These are phyloP conservation scores for Nephrocerus scutellatus DNA, from an alignment of 2,888 invertebrate species.

Conservation along the genomic window DNA sequence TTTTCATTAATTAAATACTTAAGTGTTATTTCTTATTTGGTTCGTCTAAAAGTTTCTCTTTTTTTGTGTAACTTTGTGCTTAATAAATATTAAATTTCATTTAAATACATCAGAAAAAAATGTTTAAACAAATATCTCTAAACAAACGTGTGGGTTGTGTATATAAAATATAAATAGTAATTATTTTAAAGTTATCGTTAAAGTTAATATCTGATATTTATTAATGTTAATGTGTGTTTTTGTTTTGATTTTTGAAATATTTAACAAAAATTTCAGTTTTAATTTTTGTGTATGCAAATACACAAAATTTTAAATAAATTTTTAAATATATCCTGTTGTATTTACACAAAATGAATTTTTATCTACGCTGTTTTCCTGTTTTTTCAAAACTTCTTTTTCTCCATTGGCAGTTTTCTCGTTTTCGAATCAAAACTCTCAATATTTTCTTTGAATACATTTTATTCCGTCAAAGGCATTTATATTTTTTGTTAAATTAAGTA, in stretches of 20 bases:
- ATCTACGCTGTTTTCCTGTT: no score
- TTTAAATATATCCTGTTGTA: not conserved
- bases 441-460: no score
- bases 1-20: constrained; percentile 17
- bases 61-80: not conserved
- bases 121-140: no score
- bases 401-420: no score
- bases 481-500: constrained; percentile 11
- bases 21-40: constrained; percentile 14
- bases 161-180: constrained; percentile 2
- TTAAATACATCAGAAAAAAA: no score
- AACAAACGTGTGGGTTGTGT: no score
- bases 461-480: constrained; percentile 20
- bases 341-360: no score
- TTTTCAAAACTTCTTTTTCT: not conserved
- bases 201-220: constrained; percentile 16
- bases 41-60: constrained; percentile 11
- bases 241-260: not conserved
- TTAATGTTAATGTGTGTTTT: constrained; percentile 6
- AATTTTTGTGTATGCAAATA: not conserved
- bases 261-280: constrained; percentile 1
- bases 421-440: no score
- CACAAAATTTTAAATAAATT: not conserved
- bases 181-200: constrained; percentile 7
- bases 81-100: constrained; percentile 3